Evolutionary conservation across 2,888 invertebrate species (phyloP).

Genomic region (Seira ritae): DNA sequence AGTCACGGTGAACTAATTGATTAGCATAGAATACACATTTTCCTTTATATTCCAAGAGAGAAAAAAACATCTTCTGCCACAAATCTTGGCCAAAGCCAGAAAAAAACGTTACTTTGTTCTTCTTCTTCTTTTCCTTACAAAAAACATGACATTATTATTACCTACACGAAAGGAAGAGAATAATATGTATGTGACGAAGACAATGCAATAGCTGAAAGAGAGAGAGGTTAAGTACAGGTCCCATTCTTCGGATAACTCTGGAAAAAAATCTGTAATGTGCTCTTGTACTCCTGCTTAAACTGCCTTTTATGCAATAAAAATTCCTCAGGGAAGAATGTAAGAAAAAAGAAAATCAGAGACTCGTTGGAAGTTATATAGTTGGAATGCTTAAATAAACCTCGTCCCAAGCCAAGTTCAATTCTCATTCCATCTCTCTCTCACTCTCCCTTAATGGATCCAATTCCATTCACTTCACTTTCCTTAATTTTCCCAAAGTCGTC

Average conservation of each 20-base stretch:
- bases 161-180: constrained; percentile 51
- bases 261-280: too few species aligned
- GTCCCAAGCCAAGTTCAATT: too few species aligned
- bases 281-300: not conserved
- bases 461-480: constrained; percentile 42
- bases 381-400: too few species aligned
- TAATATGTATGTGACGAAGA: too few species aligned
- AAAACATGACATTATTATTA: constrained; percentile 44
- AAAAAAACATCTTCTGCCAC: constrained; percentile 17
- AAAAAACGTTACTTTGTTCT: not conserved
- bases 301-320: not conserved
- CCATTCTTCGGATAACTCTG: constrained; percentile 56
- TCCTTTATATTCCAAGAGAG: constrained; percentile 42
- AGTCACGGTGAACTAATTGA: constrained; percentile 60
- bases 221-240: constrained; percentile 61
- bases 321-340: not conserved
- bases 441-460: constrained; percentile 55
- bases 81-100: constrained; percentile 18
- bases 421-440: not conserved
- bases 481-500: constrained; percentile 60
- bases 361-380: not conserved
- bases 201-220: not conserved
- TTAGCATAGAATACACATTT: constrained; percentile 61
- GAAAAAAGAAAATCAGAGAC: too few species aligned
- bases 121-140: too few species aligned